Base-by-base conservation (phyloP, 2,888 invertebrate species). In the Drosophila niveifrons region DNA sequence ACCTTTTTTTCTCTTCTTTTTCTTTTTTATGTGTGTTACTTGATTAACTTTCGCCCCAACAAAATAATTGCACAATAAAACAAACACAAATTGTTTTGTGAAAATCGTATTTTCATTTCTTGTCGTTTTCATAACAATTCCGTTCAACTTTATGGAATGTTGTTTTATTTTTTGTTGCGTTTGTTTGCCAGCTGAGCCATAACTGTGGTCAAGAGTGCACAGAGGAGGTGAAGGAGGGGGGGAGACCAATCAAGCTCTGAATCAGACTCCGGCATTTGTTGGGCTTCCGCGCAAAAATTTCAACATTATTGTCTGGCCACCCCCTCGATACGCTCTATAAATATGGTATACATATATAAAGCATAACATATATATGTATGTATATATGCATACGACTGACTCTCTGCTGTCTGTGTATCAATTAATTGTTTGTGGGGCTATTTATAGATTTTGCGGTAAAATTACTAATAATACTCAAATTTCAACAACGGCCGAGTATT, bases 391-490 rank as follows among this genome's bases (percentile, higher is more conserved):
- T 18, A 53, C 3, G n/a, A 23, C 17, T n/a, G 23, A 47, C 29
- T 23, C 36, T 18, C 36, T 18, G 39, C 44, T 82, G 85, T 85
- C 77, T 88, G 86, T 82, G 73, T 75, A 71, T 88, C 88, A 89
- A 89, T 85, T 85, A 89, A 85, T 82, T 75, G 74, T 62, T 62
- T 65, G 10, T 65, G 67, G 67, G 36, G 71, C 80, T 85, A 85
- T 85, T 88, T 88, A 80, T 85, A 85, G 85, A 75, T 75, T 84
- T 85, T 77, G 89, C 77, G 88, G 80, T 89, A 73, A 85, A 85
- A 79, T 89, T 85, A 65, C 89, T 84, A 85, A 85, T 85, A 85
- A 89, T 85, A 89, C 84, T 85, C 89, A 73, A 82, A 88, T 85
- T 85, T 85, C 84, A 88, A 61, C 78, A 57, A 71, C 55, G 65